phyloP scores from a whole-genome alignment of 1,140 invertebrate species.

The Radopholus similis region DNA sequence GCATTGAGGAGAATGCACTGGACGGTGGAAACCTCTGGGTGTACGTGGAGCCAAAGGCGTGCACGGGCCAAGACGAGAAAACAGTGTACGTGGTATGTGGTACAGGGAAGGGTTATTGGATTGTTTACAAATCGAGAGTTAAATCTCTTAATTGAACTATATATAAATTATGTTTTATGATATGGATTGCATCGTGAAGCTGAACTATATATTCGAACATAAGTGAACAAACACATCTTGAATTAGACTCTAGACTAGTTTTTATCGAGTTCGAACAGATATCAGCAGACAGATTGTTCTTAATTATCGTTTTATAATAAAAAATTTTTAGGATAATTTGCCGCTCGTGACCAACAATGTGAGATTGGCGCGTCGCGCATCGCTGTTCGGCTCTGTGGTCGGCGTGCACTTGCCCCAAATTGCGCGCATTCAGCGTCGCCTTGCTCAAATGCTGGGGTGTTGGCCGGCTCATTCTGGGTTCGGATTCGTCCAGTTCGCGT shows the following conservation, averaged over 20 bases:
- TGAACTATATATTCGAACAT: not conserved
- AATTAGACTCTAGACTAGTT: no score
- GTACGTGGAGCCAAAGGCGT: conserved; percentile 4
- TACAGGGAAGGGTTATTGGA: no score
- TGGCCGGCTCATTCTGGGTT: conserved; percentile 28
- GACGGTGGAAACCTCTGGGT: not conserved
- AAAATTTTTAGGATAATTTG: conserved; percentile 34
- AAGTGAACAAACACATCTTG: not conserved
- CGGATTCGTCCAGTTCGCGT: conserved; percentile 33
- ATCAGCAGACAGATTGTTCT: no score
- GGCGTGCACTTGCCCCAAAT: conserved; percentile 27
- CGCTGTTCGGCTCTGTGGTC: conserved; percentile 31
- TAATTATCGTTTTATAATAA: not conserved
- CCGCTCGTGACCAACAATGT: conserved; percentile 6
- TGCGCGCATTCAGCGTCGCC: conserved; percentile 19
- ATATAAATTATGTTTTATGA: not conserved
- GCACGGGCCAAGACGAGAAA: conserved; percentile 23
- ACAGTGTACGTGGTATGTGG: conserved; percentile 34
- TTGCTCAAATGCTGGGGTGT: conserved; percentile 13
- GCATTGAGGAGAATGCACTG: conserved; percentile 4
- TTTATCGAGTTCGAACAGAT: no score
- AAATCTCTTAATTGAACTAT: not conserved
- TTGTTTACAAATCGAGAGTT: not conserved
- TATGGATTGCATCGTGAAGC: not conserved
- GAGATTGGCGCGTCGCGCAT: conserved; percentile 23